Conservation (phyloP, 1,140 invertebrate genomes). For the Bombus vancouverensis region DNA sequence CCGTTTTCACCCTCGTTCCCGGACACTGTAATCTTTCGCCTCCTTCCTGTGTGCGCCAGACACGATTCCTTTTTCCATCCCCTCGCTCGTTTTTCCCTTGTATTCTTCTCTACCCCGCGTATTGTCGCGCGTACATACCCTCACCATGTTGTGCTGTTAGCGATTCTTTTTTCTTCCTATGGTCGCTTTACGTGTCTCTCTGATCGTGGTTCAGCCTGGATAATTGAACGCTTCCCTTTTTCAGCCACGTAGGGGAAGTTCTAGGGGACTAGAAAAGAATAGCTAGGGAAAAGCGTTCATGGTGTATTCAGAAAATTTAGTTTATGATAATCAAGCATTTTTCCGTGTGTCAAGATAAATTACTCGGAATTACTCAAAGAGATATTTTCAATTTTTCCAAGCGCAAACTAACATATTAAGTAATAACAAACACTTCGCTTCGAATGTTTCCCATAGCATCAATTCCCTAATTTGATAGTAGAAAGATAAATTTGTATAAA, state of each 20-base stretch:
- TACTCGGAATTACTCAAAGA: too few relatives aligned
- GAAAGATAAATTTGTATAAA: too few relatives aligned
- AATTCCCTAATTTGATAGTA: too few relatives aligned
- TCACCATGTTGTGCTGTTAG: neutral
- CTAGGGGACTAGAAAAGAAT: too few relatives aligned
- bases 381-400: too few relatives aligned
- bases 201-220: neutral
- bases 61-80: neutral
- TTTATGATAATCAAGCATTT: too few relatives aligned
- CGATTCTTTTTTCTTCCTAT: neutral
- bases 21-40: slow-evolving; percentile 43
- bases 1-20: slow-evolving; percentile 8
- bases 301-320: too few relatives aligned
- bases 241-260: neutral
- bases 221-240: slow-evolving; percentile 16
- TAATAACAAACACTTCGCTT: too few relatives aligned
- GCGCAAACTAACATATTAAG: too few relatives aligned
- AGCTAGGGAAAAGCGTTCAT: too few relatives aligned
- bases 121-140: neutral
- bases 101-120: neutral
- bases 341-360: too few relatives aligned
- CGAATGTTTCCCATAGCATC: too few relatives aligned
- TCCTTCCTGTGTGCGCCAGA: slow-evolving; percentile 4
- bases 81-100: neutral
- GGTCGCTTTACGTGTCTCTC: neutral